Evolutionary conservation across 2,113 vertebrate species (phyloP).

Genomic region (Hemichromis elongatus): DNA sequence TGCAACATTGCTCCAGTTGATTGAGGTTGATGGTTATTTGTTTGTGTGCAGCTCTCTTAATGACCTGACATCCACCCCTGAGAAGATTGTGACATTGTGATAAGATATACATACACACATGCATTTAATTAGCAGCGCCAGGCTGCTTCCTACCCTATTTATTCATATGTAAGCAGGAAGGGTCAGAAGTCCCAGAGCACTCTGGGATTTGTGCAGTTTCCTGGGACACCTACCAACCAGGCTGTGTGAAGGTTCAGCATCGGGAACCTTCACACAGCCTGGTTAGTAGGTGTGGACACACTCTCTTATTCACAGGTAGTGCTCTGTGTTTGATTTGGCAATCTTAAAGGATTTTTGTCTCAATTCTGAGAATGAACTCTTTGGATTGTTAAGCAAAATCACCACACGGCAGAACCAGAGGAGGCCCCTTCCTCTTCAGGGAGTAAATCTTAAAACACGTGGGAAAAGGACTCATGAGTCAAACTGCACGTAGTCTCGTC

Average conservation of each 20-base stretch:
- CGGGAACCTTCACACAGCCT: rapidly evolving
- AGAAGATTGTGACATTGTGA: background rate
- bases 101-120: background rate
- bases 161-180: background rate
- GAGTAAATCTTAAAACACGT: too few relatives aligned
- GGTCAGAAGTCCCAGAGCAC: background rate
- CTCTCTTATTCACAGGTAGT: rapidly evolving
- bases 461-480: too few relatives aligned
- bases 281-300: background rate
- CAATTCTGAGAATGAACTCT: too few relatives aligned
- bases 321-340: background rate
- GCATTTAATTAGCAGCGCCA: background rate
- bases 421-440: too few relatives aligned
- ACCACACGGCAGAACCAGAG: too few relatives aligned
- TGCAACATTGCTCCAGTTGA: background rate
- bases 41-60: background rate
- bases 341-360: background rate
- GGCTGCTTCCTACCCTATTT: background rate
- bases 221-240: too few relatives aligned
- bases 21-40: background rate
- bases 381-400: too few relatives aligned
- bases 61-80: background rate
- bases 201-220: background rate
- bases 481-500: background rate
- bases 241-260: too few relatives aligned